Conservation (phyloP, 2,797 vertebrate genomes). For the Heterohyrax brucei region DNA sequence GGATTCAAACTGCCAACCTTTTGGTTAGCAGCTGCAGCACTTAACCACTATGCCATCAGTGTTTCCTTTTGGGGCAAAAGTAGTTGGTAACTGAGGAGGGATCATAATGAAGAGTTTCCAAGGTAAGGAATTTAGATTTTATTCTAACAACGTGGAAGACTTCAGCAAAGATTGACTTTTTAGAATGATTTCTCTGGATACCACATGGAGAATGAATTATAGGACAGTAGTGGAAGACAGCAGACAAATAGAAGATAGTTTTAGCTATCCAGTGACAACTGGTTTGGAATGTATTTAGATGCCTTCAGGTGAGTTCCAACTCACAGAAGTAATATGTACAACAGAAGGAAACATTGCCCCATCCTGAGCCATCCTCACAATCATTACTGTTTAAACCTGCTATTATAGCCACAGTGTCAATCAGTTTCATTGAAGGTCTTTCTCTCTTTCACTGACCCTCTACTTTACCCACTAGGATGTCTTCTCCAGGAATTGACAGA, state of each 20-base stretch:
- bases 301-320: too few species aligned
- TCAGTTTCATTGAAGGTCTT: too few species aligned
- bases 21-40: too few species aligned
- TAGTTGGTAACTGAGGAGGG: background rate
- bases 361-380: too few species aligned
- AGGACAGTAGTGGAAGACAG: background rate
- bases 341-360: too few species aligned
- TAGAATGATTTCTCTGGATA: slow-evolving; percentile 7
- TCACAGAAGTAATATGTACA: too few species aligned
- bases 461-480: too few species aligned
- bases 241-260: background rate
- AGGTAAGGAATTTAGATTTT: slow-evolving; percentile 24
- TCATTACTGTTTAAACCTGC: too few species aligned
- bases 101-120: background rate
- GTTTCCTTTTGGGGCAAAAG: background rate
- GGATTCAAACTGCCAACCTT: too few species aligned
- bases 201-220: background rate
- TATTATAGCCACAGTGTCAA: too few species aligned
- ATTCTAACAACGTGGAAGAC: background rate
- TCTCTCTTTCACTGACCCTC: too few species aligned
- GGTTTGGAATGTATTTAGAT: background rate
- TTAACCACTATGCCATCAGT: background rate
- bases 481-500: too few species aligned
- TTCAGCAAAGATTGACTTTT: slow-evolving; percentile 24
- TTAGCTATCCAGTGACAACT: background rate